Evolutionary conservation across 2,797 vertebrate species (phyloP).

Genomic region (Enteromius paludinosus): DNA sequence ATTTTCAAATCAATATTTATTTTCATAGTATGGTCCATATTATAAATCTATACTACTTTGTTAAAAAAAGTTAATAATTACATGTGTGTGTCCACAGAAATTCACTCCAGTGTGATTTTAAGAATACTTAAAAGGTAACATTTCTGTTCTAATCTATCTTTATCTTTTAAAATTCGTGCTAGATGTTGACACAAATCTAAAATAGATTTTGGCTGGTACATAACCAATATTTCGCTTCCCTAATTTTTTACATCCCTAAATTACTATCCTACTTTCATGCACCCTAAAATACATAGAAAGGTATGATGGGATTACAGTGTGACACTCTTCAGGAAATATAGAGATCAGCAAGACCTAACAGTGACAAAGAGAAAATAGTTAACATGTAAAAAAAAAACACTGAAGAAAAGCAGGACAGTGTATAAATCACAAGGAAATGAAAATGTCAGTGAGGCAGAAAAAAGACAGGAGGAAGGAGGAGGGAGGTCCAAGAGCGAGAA

Average conservation of each 20-base stretch:
- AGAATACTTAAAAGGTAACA: background rate
- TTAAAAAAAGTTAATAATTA: background rate
- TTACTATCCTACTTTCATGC: background rate
- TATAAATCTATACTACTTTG: constrained; percentile 8
- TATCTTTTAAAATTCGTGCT: background rate
- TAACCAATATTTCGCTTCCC: too few species aligned
- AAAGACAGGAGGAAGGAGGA: background rate
- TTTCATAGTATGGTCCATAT: background rate
- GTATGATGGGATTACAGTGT: background rate
- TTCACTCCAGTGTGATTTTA: background rate
- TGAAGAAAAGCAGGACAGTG: constrained; percentile 23
- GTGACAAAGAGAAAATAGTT: constrained; percentile 29
- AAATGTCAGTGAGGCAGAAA: constrained; percentile 30
- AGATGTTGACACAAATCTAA: background rate
- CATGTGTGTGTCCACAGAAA: background rate
- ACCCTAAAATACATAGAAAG: background rate
- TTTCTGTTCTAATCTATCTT: background rate
- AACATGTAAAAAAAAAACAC: constrained; percentile 4
- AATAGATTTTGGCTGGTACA: background rate
- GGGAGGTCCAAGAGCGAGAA: background rate
- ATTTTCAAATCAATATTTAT: background rate
- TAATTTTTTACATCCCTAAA: background rate
- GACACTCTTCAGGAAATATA: constrained; percentile 11
- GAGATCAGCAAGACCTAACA: constrained; percentile 29
- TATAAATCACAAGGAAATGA: constrained; percentile 46